A percentile compares a stretch with the other conserved stretches of the same genome.
phyloP scores from a whole-genome alignment of 2,888 invertebrate genomes.

The Panopea generosa region DNA sequence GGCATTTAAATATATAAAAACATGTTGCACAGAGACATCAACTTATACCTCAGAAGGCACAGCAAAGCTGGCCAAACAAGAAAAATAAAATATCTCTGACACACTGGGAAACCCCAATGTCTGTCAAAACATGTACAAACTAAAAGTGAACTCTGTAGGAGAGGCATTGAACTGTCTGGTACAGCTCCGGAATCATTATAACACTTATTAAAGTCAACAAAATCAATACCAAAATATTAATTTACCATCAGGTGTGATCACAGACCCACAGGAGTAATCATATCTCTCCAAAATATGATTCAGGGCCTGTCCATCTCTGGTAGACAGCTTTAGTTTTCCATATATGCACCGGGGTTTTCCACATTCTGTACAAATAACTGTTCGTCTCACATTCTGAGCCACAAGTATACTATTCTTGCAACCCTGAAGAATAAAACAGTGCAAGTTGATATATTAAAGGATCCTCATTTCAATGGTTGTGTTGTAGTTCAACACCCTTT shows the following conservation, averaged over 20 bases:
- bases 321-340: constrained; percentile 10
- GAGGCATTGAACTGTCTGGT: too few species aligned
- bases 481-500: too few species aligned
- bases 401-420: constrained; percentile 19
- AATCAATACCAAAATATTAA: too few species aligned
- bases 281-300: constrained; percentile 21
- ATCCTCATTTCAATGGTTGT: neutral
- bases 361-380: constrained; percentile 29
- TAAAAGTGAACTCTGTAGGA: too few species aligned
- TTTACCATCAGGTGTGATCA: constrained; percentile 30
- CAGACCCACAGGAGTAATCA: constrained; percentile 34
- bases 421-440: constrained; percentile 21
- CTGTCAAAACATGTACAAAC: too few species aligned
- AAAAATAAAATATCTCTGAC: too few species aligned
- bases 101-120: neutral
- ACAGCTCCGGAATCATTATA: too few species aligned
- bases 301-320: constrained; percentile 21
- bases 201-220: constrained; percentile 5
- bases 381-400: constrained; percentile 24
- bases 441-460: too few species aligned
- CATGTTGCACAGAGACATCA: too few species aligned
- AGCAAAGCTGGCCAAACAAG: too few species aligned
- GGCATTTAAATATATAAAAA: too few species aligned
- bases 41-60: too few species aligned
- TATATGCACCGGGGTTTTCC: constrained; percentile 34